Percentiles rank a stretch among this genome's conserved stretches.
Conservation (phyloP, 2,113 vertebrate genomes). For the Heptranchias perlo region DNA sequence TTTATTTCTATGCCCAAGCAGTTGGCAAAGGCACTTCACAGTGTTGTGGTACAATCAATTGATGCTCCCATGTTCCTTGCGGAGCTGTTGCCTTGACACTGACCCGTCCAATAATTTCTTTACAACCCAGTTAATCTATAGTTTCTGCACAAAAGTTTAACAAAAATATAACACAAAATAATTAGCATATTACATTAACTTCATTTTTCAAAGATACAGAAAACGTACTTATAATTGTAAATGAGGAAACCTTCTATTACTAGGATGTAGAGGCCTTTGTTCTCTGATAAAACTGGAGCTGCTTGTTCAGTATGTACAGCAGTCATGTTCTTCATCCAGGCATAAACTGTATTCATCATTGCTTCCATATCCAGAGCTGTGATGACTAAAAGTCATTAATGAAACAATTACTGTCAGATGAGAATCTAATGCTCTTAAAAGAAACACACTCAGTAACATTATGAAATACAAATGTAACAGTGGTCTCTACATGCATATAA, state of each 20-base stretch:
- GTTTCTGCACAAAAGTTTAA: not conserved
- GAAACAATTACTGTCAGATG: not conserved
- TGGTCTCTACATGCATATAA: not conserved
- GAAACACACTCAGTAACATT: not conserved
- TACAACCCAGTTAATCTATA: not conserved
- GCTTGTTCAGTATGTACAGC: not conserved
- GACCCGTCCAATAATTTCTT: not conserved
- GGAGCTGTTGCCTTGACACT: not conserved
- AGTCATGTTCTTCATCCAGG: slow-evolving; percentile 59
- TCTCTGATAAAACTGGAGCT: slow-evolving; percentile 33
- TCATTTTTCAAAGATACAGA: not conserved
- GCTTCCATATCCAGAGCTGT: slow-evolving; percentile 82
- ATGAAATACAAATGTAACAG: not conserved
- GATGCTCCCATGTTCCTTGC: not conserved
- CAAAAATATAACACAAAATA: not conserved
- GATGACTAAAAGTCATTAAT: slow-evolving; percentile 60
- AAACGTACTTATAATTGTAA: slow-evolving; percentile 78
- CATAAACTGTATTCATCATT: slow-evolving; percentile 68
- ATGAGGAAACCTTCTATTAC: slow-evolving; percentile 91
- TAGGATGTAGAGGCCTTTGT: slow-evolving; percentile 59
- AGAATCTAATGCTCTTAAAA: not conserved
- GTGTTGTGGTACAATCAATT: not conserved
- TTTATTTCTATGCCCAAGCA: not conserved
- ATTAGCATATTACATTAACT: not conserved
- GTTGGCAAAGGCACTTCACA: not conserved